Conservation (phyloP, 2,888 invertebrate species). For the Patella pellucida region DNA sequence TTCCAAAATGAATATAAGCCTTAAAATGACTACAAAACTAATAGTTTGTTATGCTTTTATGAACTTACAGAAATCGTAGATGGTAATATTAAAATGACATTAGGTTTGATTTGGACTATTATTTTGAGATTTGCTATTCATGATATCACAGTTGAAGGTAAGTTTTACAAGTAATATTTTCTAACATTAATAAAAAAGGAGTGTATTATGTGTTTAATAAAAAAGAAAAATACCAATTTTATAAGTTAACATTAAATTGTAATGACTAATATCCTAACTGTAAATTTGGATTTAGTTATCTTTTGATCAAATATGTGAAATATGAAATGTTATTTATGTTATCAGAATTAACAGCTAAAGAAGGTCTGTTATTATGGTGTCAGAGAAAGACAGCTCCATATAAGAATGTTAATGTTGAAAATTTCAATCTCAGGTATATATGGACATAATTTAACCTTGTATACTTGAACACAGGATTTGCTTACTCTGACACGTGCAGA, state of each 20-base stretch:
- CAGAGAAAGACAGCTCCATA: slow-evolving; percentile 99
- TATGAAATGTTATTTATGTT: slow-evolving; percentile 26
- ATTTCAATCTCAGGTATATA: slow-evolving; percentile 90
- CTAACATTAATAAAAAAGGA: not conserved
- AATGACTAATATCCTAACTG: no score
- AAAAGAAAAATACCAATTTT: not conserved
- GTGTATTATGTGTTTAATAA: no score
- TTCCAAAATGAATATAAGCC: no score
- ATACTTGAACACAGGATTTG: not conserved
- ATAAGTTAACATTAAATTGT: no score
- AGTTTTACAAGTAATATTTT: slow-evolving; percentile 9
- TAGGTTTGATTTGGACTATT: slow-evolving; percentile 99
- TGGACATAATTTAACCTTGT: slow-evolving; percentile 11
- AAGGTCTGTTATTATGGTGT: slow-evolving; percentile 99
- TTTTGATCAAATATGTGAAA: no score
- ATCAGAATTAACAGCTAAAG: slow-evolving; percentile 89
- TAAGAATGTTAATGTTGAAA: slow-evolving; percentile 99
- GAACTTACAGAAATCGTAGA: slow-evolving; percentile 92
- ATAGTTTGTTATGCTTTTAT: no score
- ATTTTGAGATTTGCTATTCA: slow-evolving; percentile 99
- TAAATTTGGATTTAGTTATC: no score
- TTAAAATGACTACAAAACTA: no score
- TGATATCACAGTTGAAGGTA: slow-evolving; percentile 96
- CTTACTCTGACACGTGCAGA: not conserved
- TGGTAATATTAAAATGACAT: slow-evolving; percentile 99